phyloP scores from a whole-genome alignment of 2,113 vertebrate genomes.

The Alaudala cheleensis region DNA sequence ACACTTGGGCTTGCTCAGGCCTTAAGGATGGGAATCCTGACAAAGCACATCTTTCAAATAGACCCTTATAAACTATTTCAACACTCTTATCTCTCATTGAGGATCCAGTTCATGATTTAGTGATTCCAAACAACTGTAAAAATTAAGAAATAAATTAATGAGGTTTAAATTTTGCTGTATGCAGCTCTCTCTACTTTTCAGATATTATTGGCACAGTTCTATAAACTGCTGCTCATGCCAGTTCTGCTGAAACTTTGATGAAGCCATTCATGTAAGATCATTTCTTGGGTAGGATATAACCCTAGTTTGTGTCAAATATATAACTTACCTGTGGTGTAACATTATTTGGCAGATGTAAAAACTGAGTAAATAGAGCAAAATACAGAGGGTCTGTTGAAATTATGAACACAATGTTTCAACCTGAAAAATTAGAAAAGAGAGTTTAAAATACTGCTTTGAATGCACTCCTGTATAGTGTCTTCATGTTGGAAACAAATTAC shows the following conservation, averaged over 20 bases:
- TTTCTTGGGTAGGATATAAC: neutral
- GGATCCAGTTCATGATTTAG: neutral
- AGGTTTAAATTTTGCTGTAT: neutral
- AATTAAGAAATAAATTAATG: neutral
- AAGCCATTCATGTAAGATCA: neutral
- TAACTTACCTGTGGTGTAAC: neutral
- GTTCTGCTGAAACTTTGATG: neutral
- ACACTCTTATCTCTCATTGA: neutral
- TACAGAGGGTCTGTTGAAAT: slow-evolving; percentile 31
- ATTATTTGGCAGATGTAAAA: neutral
- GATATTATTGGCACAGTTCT: neutral
- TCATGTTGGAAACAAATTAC: neutral
- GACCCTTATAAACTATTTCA: neutral
- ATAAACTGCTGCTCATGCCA: neutral
- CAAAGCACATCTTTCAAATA: neutral
- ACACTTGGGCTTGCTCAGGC: neutral
- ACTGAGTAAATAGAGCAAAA: neutral
- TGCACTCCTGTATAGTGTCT: neutral
- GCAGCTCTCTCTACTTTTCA: neutral
- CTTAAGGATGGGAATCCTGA: neutral
- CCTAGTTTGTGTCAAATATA: neutral
- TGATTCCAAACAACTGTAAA: neutral
- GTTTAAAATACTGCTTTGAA: neutral
- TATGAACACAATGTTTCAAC: neutral
- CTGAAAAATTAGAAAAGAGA: neutral